Base-by-base conservation (phyloP, 2,888 invertebrate species). In the Drosophila neotestacea region DNA sequence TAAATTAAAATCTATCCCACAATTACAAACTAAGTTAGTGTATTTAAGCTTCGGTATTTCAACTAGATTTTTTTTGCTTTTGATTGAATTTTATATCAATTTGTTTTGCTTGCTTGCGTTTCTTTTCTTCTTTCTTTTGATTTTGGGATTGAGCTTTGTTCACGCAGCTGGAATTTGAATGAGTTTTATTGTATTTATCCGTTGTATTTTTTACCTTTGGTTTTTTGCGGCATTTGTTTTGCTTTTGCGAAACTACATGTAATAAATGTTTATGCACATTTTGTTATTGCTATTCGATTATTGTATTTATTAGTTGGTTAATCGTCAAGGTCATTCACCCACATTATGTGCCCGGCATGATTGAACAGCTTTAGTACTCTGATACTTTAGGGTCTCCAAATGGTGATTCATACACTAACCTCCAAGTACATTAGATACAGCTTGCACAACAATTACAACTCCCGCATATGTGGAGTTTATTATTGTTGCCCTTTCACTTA, bases 261-360 rank as follows among this genome's bases (percentile, higher is more conserved):
- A 69, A 83, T 72, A 71, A 78, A 85, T 59, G 42, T 69, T 34
- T 47, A 51, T 62, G 38, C 56, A 69, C 51, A 69, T 62, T 63
- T 72, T 58, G 54, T 50, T 79, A 44, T 51, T 47, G 70, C 32
- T 38, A 47, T 42, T 71, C 39, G 48, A 61, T 74, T 71, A 66
- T 66, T 71, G 80, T 73, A 74, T 80, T 86, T 70, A 79, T 82
- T 75, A 79, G 70, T 76, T 73, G 71, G 80, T 62, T 67, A 72
- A 79, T 74, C 55, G 28, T 74, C 88, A 87, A 87, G 86, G 86
- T 87, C 89, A 62, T 88, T 89, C 86, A 87, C 86, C 89, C 81
- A 88, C 62, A 75, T 77, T 77, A 59, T 79, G 85, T 82, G 89
- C 55, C 48, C 47, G 55, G 81, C 70, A 77, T 87, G 58, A 32